These are phyloP conservation scores for Zaprionus davidi DNA, from an alignment of 1,140 invertebrate species.

Conservation along the genomic window DNA sequence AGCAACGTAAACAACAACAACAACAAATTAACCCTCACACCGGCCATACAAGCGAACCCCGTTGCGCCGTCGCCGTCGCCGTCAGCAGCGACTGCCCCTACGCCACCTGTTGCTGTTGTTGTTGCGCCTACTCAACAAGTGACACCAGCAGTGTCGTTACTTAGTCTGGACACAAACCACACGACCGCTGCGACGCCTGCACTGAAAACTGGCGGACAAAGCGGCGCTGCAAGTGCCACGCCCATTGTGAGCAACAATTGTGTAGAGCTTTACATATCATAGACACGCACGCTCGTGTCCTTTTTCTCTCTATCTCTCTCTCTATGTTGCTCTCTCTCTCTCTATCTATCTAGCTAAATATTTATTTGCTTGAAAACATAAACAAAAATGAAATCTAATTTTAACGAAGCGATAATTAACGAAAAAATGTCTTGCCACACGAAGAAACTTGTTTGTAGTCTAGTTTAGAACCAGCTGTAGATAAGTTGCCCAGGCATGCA, in stretches of 20 bases:
- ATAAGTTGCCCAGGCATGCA: conserved; percentile 23
- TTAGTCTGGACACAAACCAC: conserved; percentile 71
- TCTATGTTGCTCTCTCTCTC: neutral
- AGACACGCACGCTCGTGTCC: conserved; percentile 22
- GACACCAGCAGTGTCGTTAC: conserved; percentile 30
- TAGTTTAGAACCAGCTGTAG: conserved; percentile 56
- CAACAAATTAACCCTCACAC: conserved; percentile 14
- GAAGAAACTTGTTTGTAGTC: conserved; percentile 73
- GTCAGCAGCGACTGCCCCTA: conserved; percentile 1
- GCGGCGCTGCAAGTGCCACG: conserved; percentile 46
- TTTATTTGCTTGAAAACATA: conserved; percentile 5
- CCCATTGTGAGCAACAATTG: conserved; percentile 69
- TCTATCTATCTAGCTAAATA: conserved; percentile 12
- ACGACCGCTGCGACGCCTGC: conserved; percentile 31
- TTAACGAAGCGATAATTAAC: conserved; percentile 25
- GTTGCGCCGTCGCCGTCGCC: conserved; percentile 6
- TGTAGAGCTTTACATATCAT: conserved; percentile 69
- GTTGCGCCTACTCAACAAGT: conserved; percentile 25
- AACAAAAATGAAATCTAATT: conserved; percentile 9
- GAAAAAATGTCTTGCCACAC: conserved; percentile 69
- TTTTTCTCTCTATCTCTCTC: conserved; percentile 10
- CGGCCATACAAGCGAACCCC: conserved; percentile 15
- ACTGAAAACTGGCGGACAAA: conserved; percentile 50
- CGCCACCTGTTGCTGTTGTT: neutral
- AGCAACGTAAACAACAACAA: conserved; percentile 7